These are phyloP conservation scores for Teleopsis dalmanni DNA, from an alignment of 1,140 invertebrate genomes.

Conservation along the genomic window DNA sequence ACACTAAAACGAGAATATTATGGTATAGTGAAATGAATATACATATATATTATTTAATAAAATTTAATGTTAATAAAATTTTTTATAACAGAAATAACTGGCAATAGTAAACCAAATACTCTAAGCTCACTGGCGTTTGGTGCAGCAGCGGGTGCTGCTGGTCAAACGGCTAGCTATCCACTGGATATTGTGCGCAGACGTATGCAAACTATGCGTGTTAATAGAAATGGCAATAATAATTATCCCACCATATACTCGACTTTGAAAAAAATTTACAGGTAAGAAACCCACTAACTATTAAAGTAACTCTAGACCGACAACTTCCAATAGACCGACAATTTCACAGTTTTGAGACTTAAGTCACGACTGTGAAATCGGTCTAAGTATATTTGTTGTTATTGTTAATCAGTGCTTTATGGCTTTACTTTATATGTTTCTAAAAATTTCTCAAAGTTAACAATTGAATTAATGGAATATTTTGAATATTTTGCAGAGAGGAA, in stretches of 20 bases:
- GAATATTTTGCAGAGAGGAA: constrained; percentile 59
- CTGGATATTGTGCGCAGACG: constrained; percentile 42
- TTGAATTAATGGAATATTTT: constrained; percentile 1
- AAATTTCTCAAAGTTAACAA: not conserved
- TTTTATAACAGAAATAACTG: constrained; percentile 27
- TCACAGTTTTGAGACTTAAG: too few relatives aligned
- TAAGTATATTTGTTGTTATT: not conserved
- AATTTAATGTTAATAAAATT: not conserved
- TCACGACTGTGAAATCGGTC: too few relatives aligned
- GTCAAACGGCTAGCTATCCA: constrained; percentile 94
- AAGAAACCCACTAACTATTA: too few relatives aligned
- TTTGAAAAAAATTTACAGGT: constrained; percentile 37
- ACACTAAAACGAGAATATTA: constrained; percentile 75
- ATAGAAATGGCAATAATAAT: constrained; percentile 13
- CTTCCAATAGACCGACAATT: too few relatives aligned
- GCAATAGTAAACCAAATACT: constrained; percentile 48
- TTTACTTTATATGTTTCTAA: not conserved
- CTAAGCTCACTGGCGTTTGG: constrained; percentile 71
- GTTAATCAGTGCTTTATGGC: not conserved
- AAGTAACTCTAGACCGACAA: not conserved
- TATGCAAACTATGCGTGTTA: constrained; percentile 42
- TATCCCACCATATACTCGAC: constrained; percentile 33
- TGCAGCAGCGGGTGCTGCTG: constrained; percentile 83
- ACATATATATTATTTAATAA: not conserved
- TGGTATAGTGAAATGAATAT: constrained; percentile 50